Conservation (phyloP, 2,113 vertebrate genomes). For the Tychaedon coryphoeus region DNA sequence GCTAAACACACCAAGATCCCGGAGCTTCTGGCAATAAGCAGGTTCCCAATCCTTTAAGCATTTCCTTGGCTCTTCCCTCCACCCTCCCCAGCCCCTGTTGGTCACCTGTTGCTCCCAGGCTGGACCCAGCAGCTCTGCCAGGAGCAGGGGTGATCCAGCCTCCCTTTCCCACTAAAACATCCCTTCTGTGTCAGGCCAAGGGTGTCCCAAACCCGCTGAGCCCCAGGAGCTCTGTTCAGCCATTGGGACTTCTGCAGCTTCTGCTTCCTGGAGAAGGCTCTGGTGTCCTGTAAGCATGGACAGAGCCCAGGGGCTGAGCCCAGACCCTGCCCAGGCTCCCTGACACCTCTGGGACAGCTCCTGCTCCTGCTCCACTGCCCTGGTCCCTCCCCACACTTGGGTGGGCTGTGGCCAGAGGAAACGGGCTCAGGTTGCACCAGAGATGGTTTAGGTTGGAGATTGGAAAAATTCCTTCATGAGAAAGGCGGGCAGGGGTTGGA, state of each 20-base stretch:
- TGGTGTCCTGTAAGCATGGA: accelerated
- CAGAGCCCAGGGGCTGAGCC: neutral
- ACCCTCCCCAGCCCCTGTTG: neutral
- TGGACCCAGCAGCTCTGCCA: neutral
- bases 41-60: neutral
- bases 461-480: too few relatives aligned
- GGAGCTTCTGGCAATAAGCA: neutral
- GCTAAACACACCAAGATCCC: neutral
- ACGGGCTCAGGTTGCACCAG: neutral
- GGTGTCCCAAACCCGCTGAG: neutral
- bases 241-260: accelerated
- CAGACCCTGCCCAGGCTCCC: neutral
- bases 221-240: neutral
- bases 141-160: neutral
- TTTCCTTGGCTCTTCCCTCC: neutral
- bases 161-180: neutral
- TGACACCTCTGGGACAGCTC: neutral
- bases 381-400: accelerated
- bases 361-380: accelerated
- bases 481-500: neutral
- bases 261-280: neutral
- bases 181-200: neutral
- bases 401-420: too few relatives aligned
- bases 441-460: accelerated
- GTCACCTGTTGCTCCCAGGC: neutral